A percentile compares a stretch with the other conserved stretches of the same genome.
phyloP scores from a whole-genome alignment of 92 coral and sea anemone species.

The Desmophyllum pertusum region DNA sequence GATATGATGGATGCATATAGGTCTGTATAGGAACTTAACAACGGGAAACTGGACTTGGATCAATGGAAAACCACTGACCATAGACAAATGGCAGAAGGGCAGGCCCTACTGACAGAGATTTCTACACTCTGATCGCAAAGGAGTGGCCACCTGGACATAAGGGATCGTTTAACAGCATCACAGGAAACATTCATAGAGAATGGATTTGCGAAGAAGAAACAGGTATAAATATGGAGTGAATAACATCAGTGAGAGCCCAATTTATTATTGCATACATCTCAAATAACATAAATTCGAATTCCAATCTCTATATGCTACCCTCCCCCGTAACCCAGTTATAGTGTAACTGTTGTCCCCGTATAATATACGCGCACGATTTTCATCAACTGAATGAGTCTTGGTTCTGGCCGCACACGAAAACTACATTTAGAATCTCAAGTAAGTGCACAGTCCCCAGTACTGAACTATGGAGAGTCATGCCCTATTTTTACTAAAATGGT shows the following conservation, averaged over 20 bases:
- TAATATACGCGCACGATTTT: no score
- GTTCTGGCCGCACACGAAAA: no score
- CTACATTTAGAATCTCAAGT: no score
- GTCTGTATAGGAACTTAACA: not conserved
- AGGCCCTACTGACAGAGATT: not conserved
- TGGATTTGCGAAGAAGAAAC: constrained; percentile 43
- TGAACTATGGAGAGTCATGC: no score
- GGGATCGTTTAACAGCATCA: constrained; percentile 15
- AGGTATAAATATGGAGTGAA: not conserved
- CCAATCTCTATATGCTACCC: no score
- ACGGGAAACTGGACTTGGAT: constrained; percentile 44
- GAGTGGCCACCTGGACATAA: not conserved
- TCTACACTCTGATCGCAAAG: constrained; percentile 9
- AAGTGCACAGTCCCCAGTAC: no score
- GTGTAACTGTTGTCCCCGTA: no score
- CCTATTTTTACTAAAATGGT: no score
- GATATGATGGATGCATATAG: constrained; percentile 34
- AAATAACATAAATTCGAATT: no score
- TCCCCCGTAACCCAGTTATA: no score
- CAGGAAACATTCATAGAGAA: not conserved
- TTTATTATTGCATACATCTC: no score
- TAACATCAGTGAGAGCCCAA: not conserved
- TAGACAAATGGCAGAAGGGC: constrained; percentile 3
- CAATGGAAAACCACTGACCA: constrained; percentile 1
- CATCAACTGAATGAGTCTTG: no score